Conservation (phyloP, 2,113 vertebrate genomes). For the Madoqua kirkii region DNA sequence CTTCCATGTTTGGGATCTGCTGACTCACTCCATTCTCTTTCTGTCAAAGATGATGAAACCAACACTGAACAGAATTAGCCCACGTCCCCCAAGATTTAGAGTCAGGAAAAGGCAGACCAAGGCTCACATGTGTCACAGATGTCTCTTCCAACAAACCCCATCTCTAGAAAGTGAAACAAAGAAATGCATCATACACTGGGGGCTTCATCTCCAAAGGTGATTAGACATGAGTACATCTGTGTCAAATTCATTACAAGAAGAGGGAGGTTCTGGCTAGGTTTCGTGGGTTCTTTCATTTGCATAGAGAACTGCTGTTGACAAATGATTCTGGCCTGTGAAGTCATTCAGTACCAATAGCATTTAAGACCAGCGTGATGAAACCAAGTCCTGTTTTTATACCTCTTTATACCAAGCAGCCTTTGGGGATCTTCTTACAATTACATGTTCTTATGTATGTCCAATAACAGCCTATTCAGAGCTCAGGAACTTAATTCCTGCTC, state of each 20-base stretch:
- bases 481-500: background rate
- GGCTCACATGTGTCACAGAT: background rate
- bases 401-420: background rate
- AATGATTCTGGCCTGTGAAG: background rate
- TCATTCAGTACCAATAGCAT: background rate
- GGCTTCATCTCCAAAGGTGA: background rate
- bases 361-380: background rate
- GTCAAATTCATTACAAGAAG: background rate
- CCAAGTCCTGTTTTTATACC: background rate
- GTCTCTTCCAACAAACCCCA: background rate
- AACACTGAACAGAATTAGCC: background rate
- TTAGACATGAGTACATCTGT: background rate
- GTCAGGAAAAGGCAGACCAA: background rate
- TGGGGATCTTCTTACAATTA: background rate
- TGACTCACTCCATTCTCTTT: background rate
- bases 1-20: background rate
- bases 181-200: background rate
- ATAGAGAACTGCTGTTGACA: background rate
- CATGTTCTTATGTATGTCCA: background rate
- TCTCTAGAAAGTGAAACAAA: conserved; percentile 25
- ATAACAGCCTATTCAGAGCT: background rate
- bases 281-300: background rate
- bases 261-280: background rate
- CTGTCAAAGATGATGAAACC: background rate
- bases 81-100: background rate